A percentile compares a stretch with the other conserved stretches of the same genome.
These are phyloP conservation scores for Cryptocephalus moraei DNA, from an alignment of 2,888 invertebrate species.

Conservation along the genomic window DNA sequence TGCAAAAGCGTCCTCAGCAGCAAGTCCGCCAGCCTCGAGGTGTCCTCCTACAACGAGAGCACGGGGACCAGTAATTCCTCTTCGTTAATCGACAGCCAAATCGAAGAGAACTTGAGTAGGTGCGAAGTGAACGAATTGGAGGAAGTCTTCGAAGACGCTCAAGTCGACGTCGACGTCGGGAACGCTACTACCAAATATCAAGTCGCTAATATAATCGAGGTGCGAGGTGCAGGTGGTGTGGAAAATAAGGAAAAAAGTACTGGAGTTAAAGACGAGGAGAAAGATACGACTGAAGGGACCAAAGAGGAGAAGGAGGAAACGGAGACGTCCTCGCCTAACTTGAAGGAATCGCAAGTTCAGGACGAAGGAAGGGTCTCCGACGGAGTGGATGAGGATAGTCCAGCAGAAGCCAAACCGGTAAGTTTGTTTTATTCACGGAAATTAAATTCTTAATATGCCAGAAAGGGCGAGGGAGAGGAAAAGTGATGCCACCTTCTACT, in stretches of 20 bases:
- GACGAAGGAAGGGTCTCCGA: constrained; percentile 20
- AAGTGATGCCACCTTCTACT: too few species aligned
- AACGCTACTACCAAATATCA: constrained; percentile 16
- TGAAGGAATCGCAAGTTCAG: constrained; percentile 31
- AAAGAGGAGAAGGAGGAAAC: constrained; percentile 3
- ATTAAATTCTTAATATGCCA: too few species aligned
- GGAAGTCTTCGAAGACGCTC: constrained; percentile 26
- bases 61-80: constrained; percentile 18
- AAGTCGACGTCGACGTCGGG: constrained; percentile 13
- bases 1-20: constrained; percentile 41
- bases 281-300: constrained; percentile 3
- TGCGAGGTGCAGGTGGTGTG: constrained; percentile 16
- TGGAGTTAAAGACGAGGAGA: background rate
- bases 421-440: too few species aligned
- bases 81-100: constrained; percentile 27
- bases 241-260: constrained; percentile 1
- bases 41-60: constrained; percentile 7
- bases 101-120: constrained; percentile 23
- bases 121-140: constrained; percentile 29
- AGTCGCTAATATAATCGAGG: constrained; percentile 29
- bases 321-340: constrained; percentile 28
- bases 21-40: constrained; percentile 16
- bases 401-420: background rate
- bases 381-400: background rate
- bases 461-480: too few species aligned